Evolutionary conservation across 53 echinoderm and acorn worm genomes (phyloP).

Genomic region (Antedon mediterranea): DNA sequence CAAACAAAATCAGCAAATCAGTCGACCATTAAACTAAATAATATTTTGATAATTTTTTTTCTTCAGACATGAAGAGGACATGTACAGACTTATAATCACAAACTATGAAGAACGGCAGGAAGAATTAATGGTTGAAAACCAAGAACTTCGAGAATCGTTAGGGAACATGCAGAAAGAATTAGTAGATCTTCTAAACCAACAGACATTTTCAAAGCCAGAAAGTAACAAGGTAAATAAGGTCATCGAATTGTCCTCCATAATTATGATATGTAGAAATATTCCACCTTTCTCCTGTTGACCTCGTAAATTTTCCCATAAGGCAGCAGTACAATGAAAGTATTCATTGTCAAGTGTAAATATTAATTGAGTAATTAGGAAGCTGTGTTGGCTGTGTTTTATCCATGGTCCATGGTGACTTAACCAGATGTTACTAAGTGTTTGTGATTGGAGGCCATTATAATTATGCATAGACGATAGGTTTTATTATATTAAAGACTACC

Average conservation of each 20-base stretch:
- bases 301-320: too few relatives aligned
- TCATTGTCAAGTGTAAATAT: too few relatives aligned
- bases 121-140: slow-evolving; percentile 82
- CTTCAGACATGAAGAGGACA: slow-evolving; percentile 70
- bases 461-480: too few relatives aligned
- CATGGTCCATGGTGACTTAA: background rate
- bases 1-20: too few relatives aligned
- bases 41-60: too few relatives aligned
- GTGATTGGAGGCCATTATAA: background rate
- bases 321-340: too few relatives aligned
- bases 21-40: too few relatives aligned
- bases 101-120: slow-evolving; percentile 90
- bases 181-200: slow-evolving; percentile 60
- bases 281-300: too few relatives aligned
- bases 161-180: slow-evolving; percentile 90
- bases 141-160: slow-evolving; percentile 66
- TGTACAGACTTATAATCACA: slow-evolving; percentile 80
- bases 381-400: background rate
- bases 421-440: background rate
- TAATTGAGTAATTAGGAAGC: too few relatives aligned
- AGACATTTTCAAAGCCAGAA: slow-evolving; percentile 14
- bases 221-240: slow-evolving; percentile 9
- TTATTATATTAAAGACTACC: too few relatives aligned
- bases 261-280: too few relatives aligned
- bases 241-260: too few relatives aligned